Percentiles rank a stretch among this genome's conserved stretches.
Evolutionary conservation across 1,140 invertebrate genomes (phyloP).

Genomic region (Ctenoplectra terminalis): DNA sequence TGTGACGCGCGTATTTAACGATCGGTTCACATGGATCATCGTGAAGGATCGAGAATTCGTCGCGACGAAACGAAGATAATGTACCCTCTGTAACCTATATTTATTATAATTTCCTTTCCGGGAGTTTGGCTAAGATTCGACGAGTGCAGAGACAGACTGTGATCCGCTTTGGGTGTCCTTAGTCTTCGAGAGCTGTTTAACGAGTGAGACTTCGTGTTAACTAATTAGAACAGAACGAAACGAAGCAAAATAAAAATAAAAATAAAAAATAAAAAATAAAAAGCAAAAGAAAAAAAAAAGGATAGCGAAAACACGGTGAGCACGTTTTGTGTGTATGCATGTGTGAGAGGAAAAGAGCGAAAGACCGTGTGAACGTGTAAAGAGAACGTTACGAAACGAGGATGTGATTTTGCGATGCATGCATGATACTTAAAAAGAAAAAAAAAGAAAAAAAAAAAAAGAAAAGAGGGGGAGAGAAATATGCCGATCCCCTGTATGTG

Average conservation of each 20-base stretch:
- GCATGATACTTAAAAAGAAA: slow-evolving; percentile 55
- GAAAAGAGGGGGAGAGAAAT: background rate
- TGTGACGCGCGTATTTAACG: background rate
- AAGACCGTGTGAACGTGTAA: background rate
- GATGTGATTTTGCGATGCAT: slow-evolving; percentile 42
- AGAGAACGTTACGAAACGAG: background rate
- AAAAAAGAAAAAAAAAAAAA: background rate
- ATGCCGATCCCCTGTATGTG: slow-evolving; percentile 40
- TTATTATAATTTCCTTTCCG: slow-evolving; percentile 37
- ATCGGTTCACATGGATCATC: background rate
- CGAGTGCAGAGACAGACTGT: slow-evolving; percentile 79
- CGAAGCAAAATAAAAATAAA: background rate
- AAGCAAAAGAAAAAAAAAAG: background rate
- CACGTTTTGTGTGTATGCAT: background rate
- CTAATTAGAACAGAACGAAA: no score
- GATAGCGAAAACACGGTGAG: background rate
- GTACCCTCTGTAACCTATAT: slow-evolving; percentile 18
- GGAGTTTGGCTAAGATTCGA: slow-evolving; percentile 63
- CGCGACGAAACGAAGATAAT: slow-evolving; percentile 10
- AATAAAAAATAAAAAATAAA: background rate
- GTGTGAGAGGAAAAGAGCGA: background rate
- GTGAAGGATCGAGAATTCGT: background rate
- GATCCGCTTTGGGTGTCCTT: slow-evolving; percentile 79
- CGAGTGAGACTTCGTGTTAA: slow-evolving; percentile 65
- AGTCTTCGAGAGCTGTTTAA: slow-evolving; percentile 76